Base-by-base conservation (phyloP, 2,797 vertebrate genomes). In the Falco rusticolus region DNA sequence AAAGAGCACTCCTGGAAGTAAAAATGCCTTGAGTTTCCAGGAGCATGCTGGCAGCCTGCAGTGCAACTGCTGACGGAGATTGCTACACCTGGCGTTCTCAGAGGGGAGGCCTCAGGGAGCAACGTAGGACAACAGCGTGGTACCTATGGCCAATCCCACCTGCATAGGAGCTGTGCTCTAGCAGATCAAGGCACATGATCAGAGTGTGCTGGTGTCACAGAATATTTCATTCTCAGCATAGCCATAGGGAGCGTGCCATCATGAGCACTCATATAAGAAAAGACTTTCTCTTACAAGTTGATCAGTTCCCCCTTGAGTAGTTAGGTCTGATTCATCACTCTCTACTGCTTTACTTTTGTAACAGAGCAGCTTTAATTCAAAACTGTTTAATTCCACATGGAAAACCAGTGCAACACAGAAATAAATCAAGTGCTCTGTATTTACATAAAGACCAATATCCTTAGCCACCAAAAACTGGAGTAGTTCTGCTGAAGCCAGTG, bases 381-480 rank as follows among this genome's bases (percentile, higher is more conserved):
- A 95, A 71, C 43, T 75, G 33, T 72, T 68, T 75, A 88, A 93
- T 90, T 90, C 65, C 70, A 70, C 33, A 4, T 29, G 61, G 82
- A 88, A 94, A 96, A 93, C 5, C 48, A 76, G 47, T 33, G 72
- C 22, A 88, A 86, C 69, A 76, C 17, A 84, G 56, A 95, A 95
- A 91, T 90, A 76, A 94, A 86, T 90, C 87, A 84, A 66, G 51
- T 63, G 41, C 15, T 51, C 47, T 79, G 12, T 84, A 72, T 91
- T 94, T 95, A 91, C 53, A 68, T 91, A 78, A 93, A 81, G 72
- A 81, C 82, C 54, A 70, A 78, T 71, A 94, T 63, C 63, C 9
- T 66, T 43, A 82, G 59, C 39, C 51, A 91, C 9, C 2, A 10
- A 81, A 94, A 79, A 63, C 22, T 64, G 24, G 10, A 93, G 45